Evolutionary conservation across 2,888 invertebrate species (phyloP).

Genomic region (Helleia helle): DNA sequence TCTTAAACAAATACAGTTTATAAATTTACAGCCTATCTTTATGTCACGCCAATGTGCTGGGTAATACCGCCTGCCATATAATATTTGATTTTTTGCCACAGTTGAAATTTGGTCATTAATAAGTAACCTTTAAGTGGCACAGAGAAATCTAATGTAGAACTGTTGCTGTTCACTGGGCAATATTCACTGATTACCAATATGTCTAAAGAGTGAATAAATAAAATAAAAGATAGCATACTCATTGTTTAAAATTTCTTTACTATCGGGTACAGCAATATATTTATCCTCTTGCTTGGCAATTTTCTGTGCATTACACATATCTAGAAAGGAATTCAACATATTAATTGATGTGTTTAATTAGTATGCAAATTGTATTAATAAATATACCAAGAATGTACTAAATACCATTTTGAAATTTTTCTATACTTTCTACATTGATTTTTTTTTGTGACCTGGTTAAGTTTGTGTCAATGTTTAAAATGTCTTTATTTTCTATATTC

Average conservation of each 20-base stretch:
- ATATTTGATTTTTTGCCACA: no score
- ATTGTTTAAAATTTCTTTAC: background rate
- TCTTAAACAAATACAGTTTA: background rate
- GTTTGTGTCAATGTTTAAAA: slow-evolving; percentile 16
- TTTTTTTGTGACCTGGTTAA: slow-evolving; percentile 13
- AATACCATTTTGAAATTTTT: slow-evolving; percentile 28
- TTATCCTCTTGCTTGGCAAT: slow-evolving; percentile 26
- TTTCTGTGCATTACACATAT: slow-evolving; percentile 38
- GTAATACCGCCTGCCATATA: no score
- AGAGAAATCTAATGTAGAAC: no score
- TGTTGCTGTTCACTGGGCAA: no score
- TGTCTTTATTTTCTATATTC: slow-evolving; percentile 41
- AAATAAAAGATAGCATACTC: no score
- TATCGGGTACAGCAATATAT: background rate
- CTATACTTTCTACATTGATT: slow-evolving; percentile 18
- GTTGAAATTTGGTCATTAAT: no score
- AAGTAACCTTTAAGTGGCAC: no score
- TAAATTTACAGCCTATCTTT: no score
- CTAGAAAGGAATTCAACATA: slow-evolving; percentile 30
- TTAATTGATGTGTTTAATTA: background rate
- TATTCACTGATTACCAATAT: no score
- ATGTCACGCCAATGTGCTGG: no score
- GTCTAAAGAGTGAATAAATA: no score
- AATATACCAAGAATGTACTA: background rate
- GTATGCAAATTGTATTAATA: background rate